phyloP scores from a whole-genome alignment of 30 jellyfish, hydroid and myxozoan species.

The Aurelia coerulea region DNA sequence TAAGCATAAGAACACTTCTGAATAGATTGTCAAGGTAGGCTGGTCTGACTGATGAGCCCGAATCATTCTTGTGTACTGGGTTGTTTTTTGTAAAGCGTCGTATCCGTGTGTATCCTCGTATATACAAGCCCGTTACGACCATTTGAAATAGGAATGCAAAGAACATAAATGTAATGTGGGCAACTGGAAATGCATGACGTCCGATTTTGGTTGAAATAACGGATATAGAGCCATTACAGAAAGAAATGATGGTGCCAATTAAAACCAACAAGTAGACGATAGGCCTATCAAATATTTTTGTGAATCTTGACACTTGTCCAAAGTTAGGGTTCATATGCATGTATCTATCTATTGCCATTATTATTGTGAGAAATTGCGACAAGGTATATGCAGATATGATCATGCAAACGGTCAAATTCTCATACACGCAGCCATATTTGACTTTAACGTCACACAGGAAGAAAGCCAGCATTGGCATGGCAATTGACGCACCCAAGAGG shows the following conservation, averaged over 20 bases:
- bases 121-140: no score
- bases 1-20: constrained; percentile 10
- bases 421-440: neutral
- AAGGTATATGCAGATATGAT: neutral
- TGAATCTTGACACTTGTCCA: neutral
- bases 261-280: neutral
- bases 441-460: neutral
- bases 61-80: neutral
- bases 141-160: no score
- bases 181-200: neutral
- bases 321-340: constrained; percentile 15
- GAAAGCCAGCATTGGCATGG: neutral
- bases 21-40: neutral
- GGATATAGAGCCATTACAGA: neutral
- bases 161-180: no score
- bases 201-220: neutral
- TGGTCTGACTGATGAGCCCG: neutral
- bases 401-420: no score
- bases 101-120: neutral
- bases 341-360: constrained; percentile 22
- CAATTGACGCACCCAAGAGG: neutral
- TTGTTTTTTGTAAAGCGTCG: neutral
- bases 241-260: neutral
- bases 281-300: neutral
- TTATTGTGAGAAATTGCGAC: neutral